Percentiles rank a stretch among this genome's conserved stretches.
These are phyloP conservation scores for Glaucomys volans DNA, from an alignment of 2,113 vertebrate genomes.

Conservation along the genomic window DNA sequence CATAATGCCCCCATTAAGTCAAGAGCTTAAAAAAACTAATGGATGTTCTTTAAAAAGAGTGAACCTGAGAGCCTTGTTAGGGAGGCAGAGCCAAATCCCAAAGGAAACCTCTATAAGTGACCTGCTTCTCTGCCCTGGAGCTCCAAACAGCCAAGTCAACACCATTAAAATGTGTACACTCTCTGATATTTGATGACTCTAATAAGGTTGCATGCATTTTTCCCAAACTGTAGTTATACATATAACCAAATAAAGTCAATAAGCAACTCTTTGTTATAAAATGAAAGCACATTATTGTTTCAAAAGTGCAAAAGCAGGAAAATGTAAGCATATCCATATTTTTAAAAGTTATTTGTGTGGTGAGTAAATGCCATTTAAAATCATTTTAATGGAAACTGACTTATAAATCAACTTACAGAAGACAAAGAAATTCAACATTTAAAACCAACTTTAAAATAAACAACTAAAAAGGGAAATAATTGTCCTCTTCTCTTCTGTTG, in stretches of 20 bases:
- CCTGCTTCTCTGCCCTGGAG: not conserved
- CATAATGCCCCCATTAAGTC: not conserved
- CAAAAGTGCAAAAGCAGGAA: slow-evolving; percentile 83
- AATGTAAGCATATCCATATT: slow-evolving; percentile 68
- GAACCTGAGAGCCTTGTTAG: not conserved
- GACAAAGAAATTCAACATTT: slow-evolving; percentile 67
- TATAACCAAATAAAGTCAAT: slow-evolving; percentile 76
- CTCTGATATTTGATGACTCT: not conserved
- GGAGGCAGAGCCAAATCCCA: not conserved
- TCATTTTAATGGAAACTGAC: slow-evolving; percentile 83
- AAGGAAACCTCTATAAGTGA: not conserved
- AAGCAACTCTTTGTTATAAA: slow-evolving; percentile 85
- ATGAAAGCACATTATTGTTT: slow-evolving; percentile 79
- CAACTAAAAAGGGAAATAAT: slow-evolving; percentile 76
- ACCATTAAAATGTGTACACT: not conserved
- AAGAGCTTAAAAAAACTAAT: not conserved
- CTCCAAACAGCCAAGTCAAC: not conserved
- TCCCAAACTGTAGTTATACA: slow-evolving; percentile 79
- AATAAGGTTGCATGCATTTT: not conserved
- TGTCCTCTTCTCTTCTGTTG: not conserved
- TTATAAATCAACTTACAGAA: slow-evolving; percentile 64
- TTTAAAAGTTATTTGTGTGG: slow-evolving; percentile 28
- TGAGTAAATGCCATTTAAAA: slow-evolving; percentile 77
- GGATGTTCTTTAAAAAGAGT: not conserved
- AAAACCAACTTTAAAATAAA: slow-evolving; percentile 85